Evolutionary conservation across 2,888 invertebrate genomes (phyloP), one percentile per base, ranked within the genome.

Genomic region (Amiota minor): DNA sequence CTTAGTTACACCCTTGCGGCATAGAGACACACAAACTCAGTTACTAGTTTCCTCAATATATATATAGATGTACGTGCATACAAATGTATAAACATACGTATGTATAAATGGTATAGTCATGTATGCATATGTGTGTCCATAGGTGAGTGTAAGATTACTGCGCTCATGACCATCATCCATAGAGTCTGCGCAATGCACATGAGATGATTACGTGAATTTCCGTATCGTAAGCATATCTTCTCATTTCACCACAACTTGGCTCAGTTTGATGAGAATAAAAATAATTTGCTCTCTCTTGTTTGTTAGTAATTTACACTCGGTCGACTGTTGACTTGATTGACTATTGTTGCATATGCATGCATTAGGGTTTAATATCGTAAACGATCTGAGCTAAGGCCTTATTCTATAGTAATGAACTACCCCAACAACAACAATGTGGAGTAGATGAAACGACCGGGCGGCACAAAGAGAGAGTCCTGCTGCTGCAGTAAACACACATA

Each of bases 111-210:
- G n/a, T 23, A 23, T 23, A 23, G 23, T 23, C 23, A 23, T 23
- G 23, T 23, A 23, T 3, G n/a, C 3, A 23, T 23, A 23, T 3
- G 3, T 23, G 23, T 23, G 23, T 23, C 23, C 23, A 23, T 23
- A 23, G 23, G 23, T 23, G 3, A 23, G 6, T 35, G 35, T 35
- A 8, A 4, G 35, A 6, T 35, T 35, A 35, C 6, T 35, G 35
- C 35, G 35, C 35, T 35, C 49, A 73, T 76, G 75, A 74, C 73
- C 75, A 77, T 72, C 77, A 77, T 77, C 74, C 75, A 75, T 74
- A 70, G 78, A 68, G 72, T 78, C 78, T 78, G 76, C 81, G 79
- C 77, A 50, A n/a, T 74, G 6, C 35, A 35, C 6, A 35, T 14
- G 47, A 20, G 12, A 20, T 35, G 14, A 9, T 20, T 56, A 14